These are phyloP conservation scores for Strongylocentrotus purpuratus DNA, from an alignment of 35 echinoderm and acorn worm species.

Conservation along the genomic window DNA sequence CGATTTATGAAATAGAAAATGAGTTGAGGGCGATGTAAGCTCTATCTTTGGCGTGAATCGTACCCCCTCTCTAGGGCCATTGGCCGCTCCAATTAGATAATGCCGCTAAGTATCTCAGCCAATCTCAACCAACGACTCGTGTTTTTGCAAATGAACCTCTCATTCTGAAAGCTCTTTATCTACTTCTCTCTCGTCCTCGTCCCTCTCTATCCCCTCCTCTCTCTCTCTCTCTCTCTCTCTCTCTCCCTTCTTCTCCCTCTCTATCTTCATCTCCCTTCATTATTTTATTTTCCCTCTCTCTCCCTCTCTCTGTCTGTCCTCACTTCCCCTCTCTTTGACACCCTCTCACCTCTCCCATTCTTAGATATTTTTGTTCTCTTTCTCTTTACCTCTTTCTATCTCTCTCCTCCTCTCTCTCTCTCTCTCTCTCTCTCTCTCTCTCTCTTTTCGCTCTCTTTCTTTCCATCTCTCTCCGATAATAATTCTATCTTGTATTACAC, in stretches of 20 bases:
- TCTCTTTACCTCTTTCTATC: no score
- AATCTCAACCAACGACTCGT: constrained; percentile 21
- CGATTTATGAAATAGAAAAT: not conserved
- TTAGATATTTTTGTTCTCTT: not conserved
- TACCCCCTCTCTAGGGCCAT: not conserved
- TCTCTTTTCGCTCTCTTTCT: not conserved
- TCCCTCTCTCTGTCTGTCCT: not conserved
- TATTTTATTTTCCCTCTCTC: not conserved
- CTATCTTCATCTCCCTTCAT: not conserved
- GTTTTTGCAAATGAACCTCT: constrained; percentile 43
- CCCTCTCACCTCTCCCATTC: not conserved
- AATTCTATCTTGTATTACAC: not conserved
- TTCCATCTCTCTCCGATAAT: not conserved
- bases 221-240: not conserved
- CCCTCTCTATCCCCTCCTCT: not conserved
- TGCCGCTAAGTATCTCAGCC: constrained; percentile 19
- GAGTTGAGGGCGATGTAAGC: not conserved
- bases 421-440: not conserved
- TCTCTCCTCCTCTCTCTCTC: not conserved
- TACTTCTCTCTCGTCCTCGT: not conserved
- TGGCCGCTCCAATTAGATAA: constrained; percentile 20
- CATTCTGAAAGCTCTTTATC: not conserved
- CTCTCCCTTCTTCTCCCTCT: not conserved
- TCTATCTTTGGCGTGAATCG: not conserved
- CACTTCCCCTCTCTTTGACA: not conserved